Base-by-base conservation (phyloP, 2,888 invertebrate species). In the Hyposoter didymator region DNA sequence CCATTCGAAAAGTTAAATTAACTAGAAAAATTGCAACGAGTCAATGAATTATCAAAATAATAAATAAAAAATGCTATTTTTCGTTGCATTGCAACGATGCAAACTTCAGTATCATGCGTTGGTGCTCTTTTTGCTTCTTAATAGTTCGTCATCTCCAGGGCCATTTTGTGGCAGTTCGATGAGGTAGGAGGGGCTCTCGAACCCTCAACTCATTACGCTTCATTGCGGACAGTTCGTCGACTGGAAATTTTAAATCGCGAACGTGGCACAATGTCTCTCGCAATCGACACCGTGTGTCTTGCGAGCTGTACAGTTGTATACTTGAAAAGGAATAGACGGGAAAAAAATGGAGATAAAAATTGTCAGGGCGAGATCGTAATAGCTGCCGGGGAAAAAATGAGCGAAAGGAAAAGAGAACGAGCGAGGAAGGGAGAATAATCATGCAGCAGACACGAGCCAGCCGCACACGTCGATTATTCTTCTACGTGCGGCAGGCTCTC, bases 201-300 rank as follows among this genome's bases (percentile, higher is more conserved):
- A 8, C 12, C 62, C 47, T 72, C 70, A 66, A 28, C 72, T 55
- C 81, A 35, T 86, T 75, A 87, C 84, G 84, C 88, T 85, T 85
- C 87, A 84, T 86, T 82, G 83, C 80, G 62, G 55, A 67, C 22
- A 85, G 73, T 59, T 84, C 73, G 70, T 84, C 84, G 75, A 74
- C 78, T 88, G 87, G 87, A 87, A 87, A 85, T 88, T 89, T 88
- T 88, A 88, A 85, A 88, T 88, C 88, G 86, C 83, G 72, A 73
- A 85, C 85, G 66, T 52, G 62, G 78, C 84, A 66, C 62, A n/a
- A 76, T 66, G 80, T 69, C 66, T 69, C 17, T 17, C 49, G 22
- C 47, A 64, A 62, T 59, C 47, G 67, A 66, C 76, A 47, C 19
- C 43, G 52, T 55, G 22, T 59, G 76, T 73, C 72, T 55, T 52